Conservation (phyloP, 2,113 vertebrate species). For the Jacana jacana region DNA sequence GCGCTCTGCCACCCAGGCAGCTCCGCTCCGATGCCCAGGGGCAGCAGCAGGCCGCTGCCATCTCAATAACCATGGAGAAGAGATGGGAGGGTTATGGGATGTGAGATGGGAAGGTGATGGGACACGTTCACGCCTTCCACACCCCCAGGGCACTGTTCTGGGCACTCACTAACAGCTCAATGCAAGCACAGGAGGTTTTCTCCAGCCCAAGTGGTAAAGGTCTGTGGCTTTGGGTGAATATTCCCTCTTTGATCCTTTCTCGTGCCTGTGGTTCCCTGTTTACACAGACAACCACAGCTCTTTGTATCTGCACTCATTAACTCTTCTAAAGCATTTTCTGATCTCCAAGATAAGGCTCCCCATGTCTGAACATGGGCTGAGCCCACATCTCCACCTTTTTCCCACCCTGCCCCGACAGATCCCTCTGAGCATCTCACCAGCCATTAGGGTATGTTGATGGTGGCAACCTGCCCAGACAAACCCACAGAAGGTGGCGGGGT, state of each 20-base stretch:
- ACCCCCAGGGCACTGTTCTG: background rate
- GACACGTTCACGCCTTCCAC: rapidly evolving
- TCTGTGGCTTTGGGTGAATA: slow-evolving; percentile 29
- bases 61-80: rapidly evolving
- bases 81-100: background rate
- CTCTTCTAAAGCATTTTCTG: slow-evolving; percentile 19
- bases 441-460: slow-evolving; percentile 10
- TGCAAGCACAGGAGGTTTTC: background rate
- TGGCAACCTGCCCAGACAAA: slow-evolving; percentile 38
- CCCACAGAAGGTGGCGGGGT: background rate
- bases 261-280: slow-evolving; percentile 1
- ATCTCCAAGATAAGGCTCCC: background rate
- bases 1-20: background rate
- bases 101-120: background rate
- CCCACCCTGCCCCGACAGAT: slow-evolving; percentile 18
- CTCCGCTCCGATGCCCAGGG: background rate
- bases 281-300: slow-evolving; percentile 30
- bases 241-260: slow-evolving; percentile 1
- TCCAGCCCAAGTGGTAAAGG: background rate
- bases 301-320: background rate
- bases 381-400: background rate
- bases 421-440: background rate
- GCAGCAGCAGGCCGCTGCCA: background rate
- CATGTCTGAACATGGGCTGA: background rate
- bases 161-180: background rate